phyloP scores from a whole-genome alignment of 2,888 invertebrate species.

The Congeria kusceri region DNA sequence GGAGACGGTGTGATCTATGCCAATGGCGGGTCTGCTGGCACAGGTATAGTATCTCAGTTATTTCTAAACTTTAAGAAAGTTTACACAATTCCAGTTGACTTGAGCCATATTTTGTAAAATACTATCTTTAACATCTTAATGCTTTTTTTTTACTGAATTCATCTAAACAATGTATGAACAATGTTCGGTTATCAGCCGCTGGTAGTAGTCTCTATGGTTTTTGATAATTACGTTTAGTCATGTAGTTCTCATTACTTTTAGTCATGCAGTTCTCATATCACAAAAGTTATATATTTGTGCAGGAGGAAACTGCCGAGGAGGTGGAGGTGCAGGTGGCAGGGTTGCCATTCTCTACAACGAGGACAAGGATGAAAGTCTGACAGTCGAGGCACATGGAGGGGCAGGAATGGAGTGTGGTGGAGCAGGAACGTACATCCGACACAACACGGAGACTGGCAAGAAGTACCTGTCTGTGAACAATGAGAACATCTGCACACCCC shows the following conservation, averaged over 20 bases:
- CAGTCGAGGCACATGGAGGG: constrained; percentile 68
- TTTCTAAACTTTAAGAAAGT: no score
- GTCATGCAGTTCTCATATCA: no score
- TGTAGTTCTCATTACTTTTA: no score
- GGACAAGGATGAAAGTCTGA: constrained; percentile 57
- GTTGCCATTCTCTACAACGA: constrained; percentile 68
- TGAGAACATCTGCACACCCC: constrained; percentile 64
- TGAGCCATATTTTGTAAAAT: no score
- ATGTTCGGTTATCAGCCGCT: no score
- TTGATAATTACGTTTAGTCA: no score
- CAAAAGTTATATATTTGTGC: no score
- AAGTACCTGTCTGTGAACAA: constrained; percentile 70
- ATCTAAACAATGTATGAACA: no score
- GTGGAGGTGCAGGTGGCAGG: constrained; percentile 77
- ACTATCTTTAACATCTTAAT: no score
- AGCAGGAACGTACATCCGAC: constrained; percentile 69
- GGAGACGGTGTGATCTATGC: constrained; percentile 67
- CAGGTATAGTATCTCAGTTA: no score
- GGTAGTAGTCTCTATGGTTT: no score
- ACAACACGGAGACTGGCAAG: constrained; percentile 31
- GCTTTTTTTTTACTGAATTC: no score
- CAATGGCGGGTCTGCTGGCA: constrained; percentile 59
- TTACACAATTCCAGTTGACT: neutral
- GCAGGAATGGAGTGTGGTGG: constrained; percentile 75
- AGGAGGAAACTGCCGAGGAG: constrained; percentile 65